Percentiles rank a stretch among this genome's conserved stretches.
Conservation (phyloP, 2,797 vertebrate genomes). For the Amazonetta brasiliensis region DNA sequence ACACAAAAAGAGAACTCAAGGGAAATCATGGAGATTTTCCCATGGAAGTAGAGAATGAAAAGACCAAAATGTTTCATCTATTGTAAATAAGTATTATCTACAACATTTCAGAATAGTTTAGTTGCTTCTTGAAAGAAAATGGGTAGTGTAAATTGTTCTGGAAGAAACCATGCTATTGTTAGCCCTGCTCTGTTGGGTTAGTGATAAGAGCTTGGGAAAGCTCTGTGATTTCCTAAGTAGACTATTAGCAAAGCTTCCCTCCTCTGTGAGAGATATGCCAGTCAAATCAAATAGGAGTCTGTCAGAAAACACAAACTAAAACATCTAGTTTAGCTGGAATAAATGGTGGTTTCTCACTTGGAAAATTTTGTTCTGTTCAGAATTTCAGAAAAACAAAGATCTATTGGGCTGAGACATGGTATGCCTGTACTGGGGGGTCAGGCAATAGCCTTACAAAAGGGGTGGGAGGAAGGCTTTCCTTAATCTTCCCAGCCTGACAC, state of each 20-base stretch:
- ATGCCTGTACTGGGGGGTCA: not conserved
- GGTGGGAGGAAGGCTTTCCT: not conserved
- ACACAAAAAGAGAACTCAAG: not conserved
- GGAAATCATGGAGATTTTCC: not conserved
- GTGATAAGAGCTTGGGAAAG: slow-evolving; percentile 13
- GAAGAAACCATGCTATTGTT: slow-evolving; percentile 36
- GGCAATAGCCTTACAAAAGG: not conserved
- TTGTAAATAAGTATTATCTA: not conserved
- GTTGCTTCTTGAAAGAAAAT: not conserved
- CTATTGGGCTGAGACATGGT: not conserved
- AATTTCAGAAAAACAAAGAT: not conserved
- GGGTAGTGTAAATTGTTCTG: not conserved
- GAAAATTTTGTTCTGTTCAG: no score
- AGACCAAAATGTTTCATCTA: not conserved
- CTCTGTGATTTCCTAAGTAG: not conserved
- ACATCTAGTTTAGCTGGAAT: not conserved
- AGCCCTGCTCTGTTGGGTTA: not conserved
- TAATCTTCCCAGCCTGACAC: not conserved
- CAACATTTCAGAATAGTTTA: slow-evolving; percentile 12
- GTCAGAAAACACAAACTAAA: not conserved
- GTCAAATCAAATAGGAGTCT: not conserved
- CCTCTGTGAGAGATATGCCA: not conserved
- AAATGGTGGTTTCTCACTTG: not conserved
- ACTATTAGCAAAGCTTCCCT: not conserved
- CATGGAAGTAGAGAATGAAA: not conserved